Conservation (phyloP, 92 coral and sea anemone genomes). For the Bergia sp. region DNA sequence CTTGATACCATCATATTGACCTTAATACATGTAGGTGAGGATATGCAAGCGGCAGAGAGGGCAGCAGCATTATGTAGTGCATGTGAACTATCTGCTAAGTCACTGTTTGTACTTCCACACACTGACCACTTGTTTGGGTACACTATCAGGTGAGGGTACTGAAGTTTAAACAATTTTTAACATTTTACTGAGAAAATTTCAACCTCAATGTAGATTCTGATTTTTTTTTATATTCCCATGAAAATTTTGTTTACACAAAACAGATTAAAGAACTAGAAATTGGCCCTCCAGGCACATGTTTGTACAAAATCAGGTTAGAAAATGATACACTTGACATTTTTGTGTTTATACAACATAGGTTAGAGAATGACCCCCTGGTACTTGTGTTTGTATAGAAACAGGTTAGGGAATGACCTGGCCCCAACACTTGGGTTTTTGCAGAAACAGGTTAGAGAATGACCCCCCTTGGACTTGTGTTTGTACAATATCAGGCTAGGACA, state of each 20-base stretch:
- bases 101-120: slow-evolving; percentile 91
- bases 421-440: not conserved
- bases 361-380: not conserved
- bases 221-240: too few species aligned
- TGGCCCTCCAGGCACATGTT: too few species aligned
- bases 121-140: slow-evolving; percentile 94
- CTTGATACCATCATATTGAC: too few species aligned
- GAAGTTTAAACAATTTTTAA: too few species aligned
- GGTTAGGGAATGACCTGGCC: not conserved
- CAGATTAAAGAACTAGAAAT: too few species aligned
- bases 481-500: too few species aligned
- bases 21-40: slow-evolving; percentile 46
- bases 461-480: not conserved
- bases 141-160: slow-evolving; percentile 75
- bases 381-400: not conserved
- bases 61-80: slow-evolving; percentile 97
- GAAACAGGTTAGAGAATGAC: not conserved
- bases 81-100: slow-evolving; percentile 97
- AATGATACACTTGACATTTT: not conserved
- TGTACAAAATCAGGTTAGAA: not conserved
- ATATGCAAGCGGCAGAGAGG: slow-evolving; percentile 92
- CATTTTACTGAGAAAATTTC: not conserved
- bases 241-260: too few species aligned
- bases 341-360: not conserved
- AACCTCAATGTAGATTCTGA: not conserved